Base-by-base conservation (phyloP, 2,113 vertebrate genomes). In the Aphyosemion australe region DNA sequence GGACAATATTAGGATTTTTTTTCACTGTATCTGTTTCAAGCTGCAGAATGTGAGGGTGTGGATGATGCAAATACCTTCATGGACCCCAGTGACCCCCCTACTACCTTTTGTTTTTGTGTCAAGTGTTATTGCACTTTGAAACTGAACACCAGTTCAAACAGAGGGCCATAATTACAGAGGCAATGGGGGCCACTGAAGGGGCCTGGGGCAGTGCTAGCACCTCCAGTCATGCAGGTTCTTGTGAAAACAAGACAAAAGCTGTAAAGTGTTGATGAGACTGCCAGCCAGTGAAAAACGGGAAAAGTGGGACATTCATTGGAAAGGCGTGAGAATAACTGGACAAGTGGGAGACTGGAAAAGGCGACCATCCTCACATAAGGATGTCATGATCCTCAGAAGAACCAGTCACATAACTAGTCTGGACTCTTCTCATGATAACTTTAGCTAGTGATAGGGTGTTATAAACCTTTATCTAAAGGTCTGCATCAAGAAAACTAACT, bases 141-240 rank as follows among this genome's bases (percentile, higher is more conserved):
- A 91, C 80, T 68, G 48, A 85, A 87, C 80, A 88, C 87, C 82
- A 82, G 79, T 84, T 89, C 84, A 91, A 88, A 89, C 74, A 75
- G 75, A 59, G 49, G 68, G 64, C 68, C 59, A 54, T 82, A 84
- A 81, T 77, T 80, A 76, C 73, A 51, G 50, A 82, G 53, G 74
- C 75, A 63, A 54, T 48, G 39, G 1, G 61, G 37, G 48, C 15
- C 65, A 63, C 64, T 41, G 34, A 41, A 21, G 79, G 69, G 69
- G 65, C 65, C 62, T 32, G 48, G 37, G 69, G 74, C 65, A 37
- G 49, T 46, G 18, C 66, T 55, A 54, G 64, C 47, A 52, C 76
- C 74, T 67, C 72, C 83, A 82, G 53, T 59, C 49, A 57, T 42
- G 61, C 43, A 58, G 64, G 49, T 65, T 80, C 78, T 78, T 87